Percentiles rank a stretch among this genome's conserved stretches.
phyloP scores from a whole-genome alignment of 2,113 vertebrate species.

The Pelecanoides urinatrix region DNA sequence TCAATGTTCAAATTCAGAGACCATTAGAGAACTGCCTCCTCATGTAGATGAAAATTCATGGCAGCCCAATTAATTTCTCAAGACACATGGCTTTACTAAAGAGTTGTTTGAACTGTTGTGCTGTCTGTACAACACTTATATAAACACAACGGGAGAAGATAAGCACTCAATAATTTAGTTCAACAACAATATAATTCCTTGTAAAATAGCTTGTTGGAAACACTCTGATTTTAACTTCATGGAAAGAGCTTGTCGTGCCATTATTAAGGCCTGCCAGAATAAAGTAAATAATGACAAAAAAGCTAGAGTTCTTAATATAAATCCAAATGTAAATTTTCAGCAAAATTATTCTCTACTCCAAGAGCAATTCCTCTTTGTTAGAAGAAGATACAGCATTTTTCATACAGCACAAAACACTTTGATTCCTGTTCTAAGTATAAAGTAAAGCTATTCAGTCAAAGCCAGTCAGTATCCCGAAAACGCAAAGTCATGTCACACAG shows the following conservation, averaged over 20 bases:
- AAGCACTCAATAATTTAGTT: conserved; percentile 26
- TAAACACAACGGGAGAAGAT: background rate
- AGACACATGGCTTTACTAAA: background rate
- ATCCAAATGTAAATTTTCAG: conserved; percentile 24
- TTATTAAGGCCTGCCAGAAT: conserved; percentile 9
- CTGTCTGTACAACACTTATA: background rate
- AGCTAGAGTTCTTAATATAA: background rate
- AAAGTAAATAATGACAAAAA: conserved; percentile 27
- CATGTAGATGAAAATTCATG: background rate
- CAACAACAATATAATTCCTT: conserved; percentile 12
- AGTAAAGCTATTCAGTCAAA: background rate
- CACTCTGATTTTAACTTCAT: conserved; percentile 3
- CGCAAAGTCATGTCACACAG: background rate
- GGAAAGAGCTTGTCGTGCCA: background rate
- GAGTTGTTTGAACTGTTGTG: background rate
- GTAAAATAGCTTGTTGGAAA: conserved; percentile 2
- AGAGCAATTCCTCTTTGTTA: background rate
- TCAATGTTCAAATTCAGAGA: background rate
- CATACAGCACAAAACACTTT: background rate
- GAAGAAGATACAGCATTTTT: background rate
- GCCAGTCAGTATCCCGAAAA: background rate
- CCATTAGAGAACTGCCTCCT: background rate
- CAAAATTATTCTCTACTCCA: background rate
- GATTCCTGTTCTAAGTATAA: background rate
- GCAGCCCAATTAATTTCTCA: background rate